These are phyloP conservation scores for Eilema sororculum DNA, from an alignment of 2,888 invertebrate genomes.

Conservation along the genomic window DNA sequence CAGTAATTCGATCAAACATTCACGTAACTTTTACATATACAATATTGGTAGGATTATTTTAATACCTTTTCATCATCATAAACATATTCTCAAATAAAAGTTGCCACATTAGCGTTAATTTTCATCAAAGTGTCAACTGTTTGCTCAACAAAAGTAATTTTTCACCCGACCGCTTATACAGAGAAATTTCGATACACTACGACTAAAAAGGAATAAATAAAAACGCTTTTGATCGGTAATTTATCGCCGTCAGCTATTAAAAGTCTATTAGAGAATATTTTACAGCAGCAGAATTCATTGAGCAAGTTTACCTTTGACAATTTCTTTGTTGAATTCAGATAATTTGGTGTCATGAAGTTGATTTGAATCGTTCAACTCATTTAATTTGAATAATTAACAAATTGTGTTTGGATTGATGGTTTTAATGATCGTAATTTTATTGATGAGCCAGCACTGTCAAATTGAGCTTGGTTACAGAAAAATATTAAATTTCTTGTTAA, in stretches of 20 bases:
- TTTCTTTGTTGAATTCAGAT: constrained; percentile 3
- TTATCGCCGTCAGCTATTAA: constrained; percentile 33
- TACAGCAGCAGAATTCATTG: not conserved
- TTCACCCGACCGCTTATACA: constrained; percentile 43
- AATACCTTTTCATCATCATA: not conserved
- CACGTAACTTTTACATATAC: no score
- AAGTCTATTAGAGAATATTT: constrained; percentile 22
- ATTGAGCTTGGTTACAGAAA: no score
- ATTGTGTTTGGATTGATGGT: constrained; percentile 12
- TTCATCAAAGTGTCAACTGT: constrained; percentile 36
- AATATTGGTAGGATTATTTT: no score
- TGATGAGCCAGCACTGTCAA: not conserved
- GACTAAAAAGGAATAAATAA: constrained; percentile 36
- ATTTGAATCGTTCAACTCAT: constrained; percentile 6
- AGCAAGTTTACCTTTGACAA: not conserved
- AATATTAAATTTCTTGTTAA: not conserved
- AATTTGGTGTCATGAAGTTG: not conserved
- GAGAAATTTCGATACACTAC: constrained; percentile 32
- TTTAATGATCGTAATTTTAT: not conserved
- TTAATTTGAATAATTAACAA: constrained; percentile 8
- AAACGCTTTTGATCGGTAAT: constrained; percentile 32
- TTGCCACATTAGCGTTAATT: constrained; percentile 41
- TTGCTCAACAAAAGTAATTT: constrained; percentile 50
- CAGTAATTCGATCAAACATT: no score
- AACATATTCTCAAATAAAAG: constrained; percentile 27